Evolutionary conservation across 2,797 vertebrate genomes (phyloP), one percentile per base, ranked within the genome.

Genomic region (Notamacropus eugenii): DNA sequence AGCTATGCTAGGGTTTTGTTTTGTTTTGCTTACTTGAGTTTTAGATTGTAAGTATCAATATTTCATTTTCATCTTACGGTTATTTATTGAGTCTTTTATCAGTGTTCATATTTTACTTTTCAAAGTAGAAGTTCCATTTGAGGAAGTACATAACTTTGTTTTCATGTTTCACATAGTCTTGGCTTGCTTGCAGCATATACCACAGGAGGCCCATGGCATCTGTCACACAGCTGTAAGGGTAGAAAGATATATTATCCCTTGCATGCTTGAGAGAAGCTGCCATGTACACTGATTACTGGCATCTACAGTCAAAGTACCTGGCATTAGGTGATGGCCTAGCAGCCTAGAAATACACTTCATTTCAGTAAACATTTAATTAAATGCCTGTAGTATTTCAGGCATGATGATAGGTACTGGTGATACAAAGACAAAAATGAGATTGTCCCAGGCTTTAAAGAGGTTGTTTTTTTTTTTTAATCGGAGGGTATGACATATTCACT

Each of bases 61-160:
- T 90, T 96, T 95, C 52, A 5, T 56, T 96, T 97, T 97, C 56
- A 92, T 96, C 82, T 93, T 67, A 91, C 91, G 90, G 82, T 92
- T 92, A 28, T 94, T 95, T 96, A 82, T 94, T 46, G 92, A 54
- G 4, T 96, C 11, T 58, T 96, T 97, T 96, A 55, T 92, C 94
- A 90, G 50, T 92, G 56, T 27, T 54, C 54, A 90, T 92, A 28
- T 97, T 93, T 96, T 16, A 31, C 29, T 96, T 57, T 94, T 56
- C 34, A 54, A 22, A 92, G 57, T 82, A 40, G 29, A 94, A 58
- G 62, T 90, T 90, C 46, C 82, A 54, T 90, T 93, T 95, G 16
- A 50, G 57, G 34, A 55, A 96, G 40, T 90, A 46, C 62, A 94
- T 93, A 92, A 40, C 46, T 52, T 82, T 0, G 1, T 96, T 95